phyloP scores from a whole-genome alignment of 2,113 vertebrate genomes.

The Syngnathoides biaculeatus region DNA sequence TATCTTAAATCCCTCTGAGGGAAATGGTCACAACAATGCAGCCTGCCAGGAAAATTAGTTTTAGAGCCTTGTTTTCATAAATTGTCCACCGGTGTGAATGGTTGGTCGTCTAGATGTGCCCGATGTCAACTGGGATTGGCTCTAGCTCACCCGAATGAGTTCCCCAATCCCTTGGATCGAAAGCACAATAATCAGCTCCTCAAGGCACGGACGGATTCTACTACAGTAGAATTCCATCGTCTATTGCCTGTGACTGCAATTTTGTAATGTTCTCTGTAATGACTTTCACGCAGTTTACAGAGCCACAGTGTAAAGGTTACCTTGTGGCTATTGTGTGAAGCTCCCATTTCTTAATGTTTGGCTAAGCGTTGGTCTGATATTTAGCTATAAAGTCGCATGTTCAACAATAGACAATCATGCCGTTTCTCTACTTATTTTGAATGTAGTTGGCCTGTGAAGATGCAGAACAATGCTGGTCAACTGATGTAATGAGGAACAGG shows the following conservation, averaged over 20 bases:
- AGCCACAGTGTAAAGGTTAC: constrained; percentile 19
- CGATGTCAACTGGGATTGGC: background rate
- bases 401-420: constrained; percentile 20
- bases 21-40: background rate
- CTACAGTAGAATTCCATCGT: constrained; percentile 2
- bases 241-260: background rate
- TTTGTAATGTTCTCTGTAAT: constrained; percentile 4
- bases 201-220: background rate
- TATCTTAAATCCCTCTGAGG: background rate
- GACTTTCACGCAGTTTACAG: constrained; percentile 10
- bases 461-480: constrained; percentile 17
- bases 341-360: background rate
- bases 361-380: background rate
- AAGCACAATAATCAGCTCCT: constrained; percentile 7
- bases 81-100: background rate
- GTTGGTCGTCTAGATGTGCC: background rate
- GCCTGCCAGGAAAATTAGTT: background rate
- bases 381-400: constrained; percentile 5
- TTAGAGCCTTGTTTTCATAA: background rate
- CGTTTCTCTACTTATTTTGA: constrained; percentile 25
- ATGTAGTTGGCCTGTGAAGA: constrained; percentile 36
- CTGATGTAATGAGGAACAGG: constrained; percentile 25
- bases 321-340: constrained; percentile 4
- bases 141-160: too few species aligned
- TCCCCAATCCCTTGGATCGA: constrained; percentile 8